Conservation (phyloP, 2,113 vertebrate species). For the Petroica traversi region DNA sequence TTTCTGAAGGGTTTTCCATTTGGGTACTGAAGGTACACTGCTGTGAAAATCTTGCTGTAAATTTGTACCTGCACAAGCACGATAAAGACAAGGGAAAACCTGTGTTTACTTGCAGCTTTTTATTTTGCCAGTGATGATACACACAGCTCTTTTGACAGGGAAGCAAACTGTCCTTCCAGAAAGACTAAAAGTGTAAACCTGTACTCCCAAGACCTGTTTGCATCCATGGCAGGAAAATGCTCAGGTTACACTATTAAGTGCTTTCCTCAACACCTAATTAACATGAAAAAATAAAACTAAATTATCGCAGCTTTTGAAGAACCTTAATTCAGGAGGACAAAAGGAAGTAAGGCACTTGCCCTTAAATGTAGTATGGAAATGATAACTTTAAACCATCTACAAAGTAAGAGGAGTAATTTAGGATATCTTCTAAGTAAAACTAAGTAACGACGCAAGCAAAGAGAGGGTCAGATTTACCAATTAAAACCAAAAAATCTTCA, state of each 20-base stretch:
- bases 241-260: not conserved
- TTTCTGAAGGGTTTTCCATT: constrained; percentile 5
- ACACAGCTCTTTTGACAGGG: not conserved
- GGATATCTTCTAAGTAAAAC: not conserved
- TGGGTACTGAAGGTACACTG: not conserved
- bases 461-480: not conserved
- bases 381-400: not conserved
- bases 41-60: not conserved
- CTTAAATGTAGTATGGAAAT: not conserved
- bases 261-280: not conserved
- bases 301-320: not conserved
- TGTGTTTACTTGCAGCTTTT: not conserved
- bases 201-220: not conserved
- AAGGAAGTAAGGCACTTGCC: not conserved
- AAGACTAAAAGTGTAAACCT: not conserved
- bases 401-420: not conserved
- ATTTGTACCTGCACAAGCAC: not conserved
- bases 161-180: not conserved
- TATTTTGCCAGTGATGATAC: not conserved
- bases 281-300: not conserved
- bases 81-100: not conserved
- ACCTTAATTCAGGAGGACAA: not conserved
- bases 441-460: not conserved
- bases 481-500: not conserved
- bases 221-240: not conserved